These are phyloP conservation scores for Lathamus discolor DNA, from an alignment of 2,113 vertebrate genomes.

Conservation along the genomic window DNA sequence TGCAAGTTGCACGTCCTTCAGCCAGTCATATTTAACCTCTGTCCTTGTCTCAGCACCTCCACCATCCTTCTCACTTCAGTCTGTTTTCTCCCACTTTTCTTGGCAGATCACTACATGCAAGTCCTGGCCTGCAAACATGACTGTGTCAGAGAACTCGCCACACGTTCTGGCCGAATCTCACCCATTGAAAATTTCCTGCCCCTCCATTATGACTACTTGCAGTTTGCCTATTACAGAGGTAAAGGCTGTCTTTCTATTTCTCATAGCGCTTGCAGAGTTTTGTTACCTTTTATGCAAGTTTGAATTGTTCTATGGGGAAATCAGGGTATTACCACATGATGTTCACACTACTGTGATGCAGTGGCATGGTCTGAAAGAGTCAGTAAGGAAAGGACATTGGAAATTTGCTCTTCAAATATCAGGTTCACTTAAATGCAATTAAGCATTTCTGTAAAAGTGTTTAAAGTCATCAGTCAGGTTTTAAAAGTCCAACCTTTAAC, in stretches of 20 bases:
- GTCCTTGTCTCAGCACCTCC: background rate
- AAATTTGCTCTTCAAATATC: background rate
- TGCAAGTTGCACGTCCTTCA: background rate
- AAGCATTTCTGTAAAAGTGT: background rate
- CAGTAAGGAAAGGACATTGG: background rate
- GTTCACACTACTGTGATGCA: too few species aligned
- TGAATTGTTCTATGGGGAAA: background rate
- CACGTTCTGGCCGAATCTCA: conserved; percentile 88
- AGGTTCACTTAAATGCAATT: background rate
- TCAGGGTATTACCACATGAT: background rate
- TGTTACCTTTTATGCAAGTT: background rate
- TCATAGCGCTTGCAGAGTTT: background rate
- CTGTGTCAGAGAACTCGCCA: conserved; percentile 91
- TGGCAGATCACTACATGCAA: conserved; percentile 93
- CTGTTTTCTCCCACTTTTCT: background rate
- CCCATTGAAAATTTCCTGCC: conserved; percentile 96
- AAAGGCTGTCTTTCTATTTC: background rate
- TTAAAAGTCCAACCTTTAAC: background rate
- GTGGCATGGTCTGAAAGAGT: background rate
- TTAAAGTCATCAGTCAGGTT: background rate
- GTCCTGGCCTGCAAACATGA: conserved; percentile 91
- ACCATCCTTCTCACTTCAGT: background rate
- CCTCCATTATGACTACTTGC: conserved; percentile 93
- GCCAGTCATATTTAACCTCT: background rate
- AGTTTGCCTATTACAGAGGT: conserved; percentile 96